Evolutionary conservation across 2,797 vertebrate species (phyloP), one percentile per base, ranked within the genome.

Genomic region (Melanotaenia pygmaea): DNA sequence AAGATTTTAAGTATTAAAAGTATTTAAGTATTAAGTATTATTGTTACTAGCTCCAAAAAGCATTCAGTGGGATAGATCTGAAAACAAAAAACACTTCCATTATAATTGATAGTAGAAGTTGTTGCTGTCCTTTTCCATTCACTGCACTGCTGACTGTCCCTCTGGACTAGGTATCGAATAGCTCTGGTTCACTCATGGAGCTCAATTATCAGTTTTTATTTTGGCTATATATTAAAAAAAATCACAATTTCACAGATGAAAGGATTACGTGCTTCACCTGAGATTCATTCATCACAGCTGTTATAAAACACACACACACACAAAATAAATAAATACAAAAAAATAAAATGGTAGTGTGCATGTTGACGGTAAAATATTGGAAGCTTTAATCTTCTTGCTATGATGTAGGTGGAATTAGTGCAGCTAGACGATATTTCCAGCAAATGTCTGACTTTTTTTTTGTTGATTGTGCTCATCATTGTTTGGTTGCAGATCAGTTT

Each of bases 121-220:
- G 60, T 79, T 61, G 32, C 43, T 67, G 35, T 70, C 12, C 18
- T 18, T 62, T 64, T 64, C 22, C 43, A 40, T 76, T 38, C 26
- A 26, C 40, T 68, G 50, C 38, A 16, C 58, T 61, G 22, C 58
- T 20, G 24, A 50, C 43, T 59, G 32, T 45, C 45, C 53, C 66
- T 38, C 37, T 58, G 30, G 54, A 40, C 58, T 71, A 75, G 26
- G 40, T 53, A 70, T 74, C 24, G 56, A 30, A 67, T 22, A 3
- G 16, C 64, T 70, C 30, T 65, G 38, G 63, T 28, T 80, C 50
- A 43, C 47, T 64, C 26, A 38, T 2, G 3, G 56, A 13, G 24
- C 45, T 79, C 30, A 61, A 60, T 53, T 34, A 62, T 35, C 66
- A 53, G 26, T 28, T 82, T 77, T 54, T 20, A 72, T 16, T 70